Evolutionary conservation across 2,113 vertebrate species (phyloP).

Genomic region (Perognathus longimembris): DNA sequence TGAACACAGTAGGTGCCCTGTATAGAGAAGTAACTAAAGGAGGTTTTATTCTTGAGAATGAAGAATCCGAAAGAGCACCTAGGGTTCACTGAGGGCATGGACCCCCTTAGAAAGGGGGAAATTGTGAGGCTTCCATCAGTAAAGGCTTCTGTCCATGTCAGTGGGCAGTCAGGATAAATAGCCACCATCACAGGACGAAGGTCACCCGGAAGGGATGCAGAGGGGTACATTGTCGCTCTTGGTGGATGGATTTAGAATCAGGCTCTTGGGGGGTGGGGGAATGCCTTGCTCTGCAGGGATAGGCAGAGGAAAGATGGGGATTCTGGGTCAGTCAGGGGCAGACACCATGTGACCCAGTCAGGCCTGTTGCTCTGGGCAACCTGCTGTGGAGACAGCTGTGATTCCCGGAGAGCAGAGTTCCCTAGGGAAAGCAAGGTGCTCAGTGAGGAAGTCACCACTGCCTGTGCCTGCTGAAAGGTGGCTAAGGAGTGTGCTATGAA

Average conservation of each 20-base stretch:
- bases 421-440: background rate
- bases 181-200: background rate
- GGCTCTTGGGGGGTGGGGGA: background rate
- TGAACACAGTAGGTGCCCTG: background rate
- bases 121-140: background rate
- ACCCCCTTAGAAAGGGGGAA: background rate
- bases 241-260: background rate
- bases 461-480: background rate
- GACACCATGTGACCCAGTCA: background rate
- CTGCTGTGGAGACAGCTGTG: background rate
- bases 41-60: background rate
- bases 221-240: background rate
- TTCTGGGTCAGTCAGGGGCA: constrained; percentile 10
- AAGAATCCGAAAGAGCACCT: background rate
- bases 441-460: background rate
- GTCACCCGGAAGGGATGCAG: background rate
- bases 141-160: background rate
- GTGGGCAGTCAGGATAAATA: background rate
- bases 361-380: constrained; percentile 33
- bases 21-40: background rate
- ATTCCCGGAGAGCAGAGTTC: background rate
- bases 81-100: background rate
- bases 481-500: background rate
- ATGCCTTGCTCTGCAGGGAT: background rate
- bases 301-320: background rate